Conservation (phyloP, 2,797 vertebrate genomes). For the Sebastes itinus region DNA sequence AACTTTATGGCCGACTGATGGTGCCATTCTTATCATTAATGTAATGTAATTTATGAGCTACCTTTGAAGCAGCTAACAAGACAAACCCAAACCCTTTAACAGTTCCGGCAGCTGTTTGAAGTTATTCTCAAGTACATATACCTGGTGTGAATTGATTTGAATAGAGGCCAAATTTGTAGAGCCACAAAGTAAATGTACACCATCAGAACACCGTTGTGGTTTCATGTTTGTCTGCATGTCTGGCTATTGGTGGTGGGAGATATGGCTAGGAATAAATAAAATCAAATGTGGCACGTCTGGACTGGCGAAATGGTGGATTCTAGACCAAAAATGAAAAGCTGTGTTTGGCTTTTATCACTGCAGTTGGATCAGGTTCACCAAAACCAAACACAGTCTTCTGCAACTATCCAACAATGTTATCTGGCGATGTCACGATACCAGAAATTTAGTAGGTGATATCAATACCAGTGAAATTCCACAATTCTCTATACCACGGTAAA, state of each 20-base stretch:
- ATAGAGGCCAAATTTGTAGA: not conserved
- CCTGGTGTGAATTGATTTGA: not conserved
- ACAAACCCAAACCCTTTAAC: not conserved
- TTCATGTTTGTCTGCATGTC: not conserved
- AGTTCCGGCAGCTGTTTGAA: not conserved
- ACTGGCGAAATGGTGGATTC: not conserved
- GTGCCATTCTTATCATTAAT: constrained; percentile 36
- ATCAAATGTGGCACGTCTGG: not conserved
- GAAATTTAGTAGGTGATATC: no score
- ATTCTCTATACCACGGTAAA: no score
- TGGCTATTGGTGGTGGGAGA: not conserved
- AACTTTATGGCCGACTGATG: constrained; percentile 5
- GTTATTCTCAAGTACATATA: not conserved
- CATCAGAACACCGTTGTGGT: not conserved
- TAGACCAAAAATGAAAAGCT: no score
- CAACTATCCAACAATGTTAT: not conserved
- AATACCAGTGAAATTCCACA: no score
- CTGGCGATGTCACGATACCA: no score
- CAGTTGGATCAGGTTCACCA: not conserved
- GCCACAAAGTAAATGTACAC: not conserved
- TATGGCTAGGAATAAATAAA: not conserved
- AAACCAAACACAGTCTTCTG: not conserved
- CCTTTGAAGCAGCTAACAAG: constrained; percentile 47
- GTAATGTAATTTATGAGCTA: constrained; percentile 22
- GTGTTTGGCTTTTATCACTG: not conserved